Evolutionary conservation across 2,797 vertebrate species (phyloP), one percentile per base, ranked within the genome.

Genomic region (Chloroceryle inda): DNA sequence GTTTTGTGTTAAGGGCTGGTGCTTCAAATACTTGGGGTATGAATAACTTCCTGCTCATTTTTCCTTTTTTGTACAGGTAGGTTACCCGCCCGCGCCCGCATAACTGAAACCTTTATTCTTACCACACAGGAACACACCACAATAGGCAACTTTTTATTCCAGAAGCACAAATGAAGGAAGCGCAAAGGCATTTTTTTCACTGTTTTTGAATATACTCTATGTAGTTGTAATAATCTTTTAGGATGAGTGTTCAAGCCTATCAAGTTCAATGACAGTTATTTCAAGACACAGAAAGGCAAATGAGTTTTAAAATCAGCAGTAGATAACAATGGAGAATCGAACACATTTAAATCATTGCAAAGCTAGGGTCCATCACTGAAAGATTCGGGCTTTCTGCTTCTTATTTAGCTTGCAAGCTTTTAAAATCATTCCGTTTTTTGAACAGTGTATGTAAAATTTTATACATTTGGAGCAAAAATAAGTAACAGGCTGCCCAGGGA

Each of bases 21-120:
- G 59, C 52, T 50, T 49, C 45, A 5, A 2, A 6, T 4, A 12
- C 3, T 29, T 58, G 42, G 21, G 33, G 11, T 2, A 9, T 2
- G 27, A 50, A 1, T 1, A 27, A 2, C 5, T 9, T 3, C 10
- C 18, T 2, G 49, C 37, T 45, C 20, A 2, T 42, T 20, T 26
- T 2, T 42, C 13, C 2, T 12, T 40, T 37, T 45, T 7, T 13
- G 3, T 2, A 10, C 3, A 4, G 31, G 22, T 1, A 6, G n/a
- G 13, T 40, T 31, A 24, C 11, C 26, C 37, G 14, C 20, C 26
- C 7, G 37, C 11, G 52, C 42, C 59, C 10, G 1, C 31, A 2
- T 6, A 42, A 42, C 31, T 3, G 21, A 63, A 22, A 37, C 56
- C 9, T 33, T 22, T 1, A 2, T 1, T 69, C 50, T 42, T 33